A percentile compares a stretch with the other conserved stretches of the same genome.
Evolutionary conservation across 1,140 invertebrate genomes (phyloP).

Genomic region (Pomacea maculata): DNA sequence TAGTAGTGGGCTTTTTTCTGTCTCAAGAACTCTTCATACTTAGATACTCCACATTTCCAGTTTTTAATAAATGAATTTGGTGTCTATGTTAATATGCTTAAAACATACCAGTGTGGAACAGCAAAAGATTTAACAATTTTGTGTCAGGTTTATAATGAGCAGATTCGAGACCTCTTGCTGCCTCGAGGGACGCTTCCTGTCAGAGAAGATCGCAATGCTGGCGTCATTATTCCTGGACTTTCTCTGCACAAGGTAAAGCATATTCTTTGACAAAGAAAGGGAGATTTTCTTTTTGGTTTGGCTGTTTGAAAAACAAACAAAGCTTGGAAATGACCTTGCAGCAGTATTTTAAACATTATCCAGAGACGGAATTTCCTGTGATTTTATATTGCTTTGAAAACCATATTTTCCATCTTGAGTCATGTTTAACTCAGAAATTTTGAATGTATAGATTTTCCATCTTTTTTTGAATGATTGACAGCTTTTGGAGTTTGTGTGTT

Average conservation of each 20-base stretch:
- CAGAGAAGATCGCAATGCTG: conserved; percentile 84
- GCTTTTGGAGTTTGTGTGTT: no score
- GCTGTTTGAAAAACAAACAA: neutral
- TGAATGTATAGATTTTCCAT: neutral
- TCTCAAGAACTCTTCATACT: no score
- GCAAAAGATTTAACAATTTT: neutral
- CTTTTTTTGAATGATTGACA: no score
- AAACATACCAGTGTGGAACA: neutral
- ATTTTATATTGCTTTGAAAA: no score
- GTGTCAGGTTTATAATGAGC: conserved; percentile 91
- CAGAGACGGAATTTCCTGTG: no score
- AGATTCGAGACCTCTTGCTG: conserved; percentile 89
- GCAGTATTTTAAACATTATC: no score
- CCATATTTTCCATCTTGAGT: neutral
- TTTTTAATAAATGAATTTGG: neutral
- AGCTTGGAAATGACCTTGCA: no score
- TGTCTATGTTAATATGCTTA: neutral
- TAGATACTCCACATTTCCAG: neutral
- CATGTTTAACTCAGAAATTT: neutral
- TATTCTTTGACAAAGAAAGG: conserved; percentile 53
- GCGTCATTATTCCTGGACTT: conserved; percentile 86
- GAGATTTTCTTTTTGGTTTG: neutral
- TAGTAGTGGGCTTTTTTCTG: no score
- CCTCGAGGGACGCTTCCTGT: conserved; percentile 84
- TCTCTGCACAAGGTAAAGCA: conserved; percentile 79